Percentiles rank a stretch among this genome's conserved stretches.
Evolutionary conservation across 2,888 invertebrate species (phyloP).

Genomic region (Lasioglossum lativentre): DNA sequence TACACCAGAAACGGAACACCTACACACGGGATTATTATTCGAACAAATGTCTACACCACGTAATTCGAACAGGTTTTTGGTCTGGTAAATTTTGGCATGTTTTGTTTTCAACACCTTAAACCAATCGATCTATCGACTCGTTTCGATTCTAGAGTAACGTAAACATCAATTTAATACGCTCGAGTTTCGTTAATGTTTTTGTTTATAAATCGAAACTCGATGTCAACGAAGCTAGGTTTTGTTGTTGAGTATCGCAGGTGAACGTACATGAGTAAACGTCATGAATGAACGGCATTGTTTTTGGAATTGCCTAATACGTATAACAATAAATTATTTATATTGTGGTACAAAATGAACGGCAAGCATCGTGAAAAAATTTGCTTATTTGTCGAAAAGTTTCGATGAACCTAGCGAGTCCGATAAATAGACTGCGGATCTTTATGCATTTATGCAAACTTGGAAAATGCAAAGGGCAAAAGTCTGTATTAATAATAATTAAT

Average conservation of each 20-base stretch:
- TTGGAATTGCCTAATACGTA: constrained; percentile 6
- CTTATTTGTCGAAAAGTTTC: no score
- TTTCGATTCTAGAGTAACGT: neutral
- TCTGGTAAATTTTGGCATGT: constrained; percentile 6
- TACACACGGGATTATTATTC: neutral
- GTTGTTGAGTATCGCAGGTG: no score
- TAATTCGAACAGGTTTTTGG: neutral
- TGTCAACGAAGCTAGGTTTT: neutral
- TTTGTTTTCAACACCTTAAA: neutral
- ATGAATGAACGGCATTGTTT: neutral
- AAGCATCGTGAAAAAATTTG: neutral
- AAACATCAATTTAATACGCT: neutral
- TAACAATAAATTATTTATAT: neutral
- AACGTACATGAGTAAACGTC: no score
- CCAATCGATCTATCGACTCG: neutral
- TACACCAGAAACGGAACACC: neutral
- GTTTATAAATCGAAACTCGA: neutral
- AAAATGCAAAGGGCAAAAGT: neutral
- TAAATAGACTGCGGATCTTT: neutral
- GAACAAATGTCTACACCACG: neutral
- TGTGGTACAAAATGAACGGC: neutral
- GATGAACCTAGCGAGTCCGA: no score
- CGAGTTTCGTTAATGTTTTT: neutral
- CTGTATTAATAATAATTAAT: neutral
- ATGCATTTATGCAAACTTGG: neutral